Base-by-base conservation (phyloP, 2,888 invertebrate species). In the Congeria kusceri region DNA sequence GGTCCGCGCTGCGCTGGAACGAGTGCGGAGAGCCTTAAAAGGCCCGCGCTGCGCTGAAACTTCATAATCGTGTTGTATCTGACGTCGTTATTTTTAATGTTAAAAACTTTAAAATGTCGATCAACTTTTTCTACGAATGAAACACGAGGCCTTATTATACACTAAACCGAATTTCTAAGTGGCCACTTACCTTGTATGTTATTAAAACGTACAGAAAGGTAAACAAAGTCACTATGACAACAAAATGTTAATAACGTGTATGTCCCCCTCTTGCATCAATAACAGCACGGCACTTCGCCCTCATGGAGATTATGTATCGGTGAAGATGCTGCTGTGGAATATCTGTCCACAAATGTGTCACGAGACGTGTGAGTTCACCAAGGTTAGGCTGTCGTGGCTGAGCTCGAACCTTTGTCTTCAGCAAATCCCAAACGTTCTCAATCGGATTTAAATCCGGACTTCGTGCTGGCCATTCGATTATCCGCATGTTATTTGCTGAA, bases 181-280 rank as follows among this genome's bases (percentile, higher is more conserved):
- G n/a, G n/a, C n/a, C n/a, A n/a, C n/a, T n/a, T n/a, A n/a, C n/a
- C n/a, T n/a, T n/a, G n/a, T n/a, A n/a, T n/a, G n/a, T n/a, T n/a
- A n/a, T n/a, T n/a, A n/a, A n/a, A n/a, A n/a, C n/a, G n/a, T n/a
- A n/a, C n/a, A n/a, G n/a, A n/a, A n/a, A n/a, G n/a, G n/a, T n/a
- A n/a, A n/a, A n/a, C n/a, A n/a, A n/a, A n/a, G n/a, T n/a, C n/a
- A n/a, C n/a, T n/a, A n/a, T n/a, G n/a, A n/a, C n/a, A n/a, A 32
- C 18, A 5, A 9, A 25, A 23, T 46, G 44, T 62, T 46, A 75
- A 32, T 75, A 62, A 15, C 27, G 18, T 1, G 63, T 72, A 28
- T 72, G 67, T 18, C 77, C 72, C 11, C 77, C 62, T 32, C 25
- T 56, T 0, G 77, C 71, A 20, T 44, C 65, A 56, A 77, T 67